A percentile compares a stretch with the other conserved stretches of the same genome.
Evolutionary conservation across 2,888 invertebrate species (phyloP).

Genomic region (Brassicogethes aeneus): DNA sequence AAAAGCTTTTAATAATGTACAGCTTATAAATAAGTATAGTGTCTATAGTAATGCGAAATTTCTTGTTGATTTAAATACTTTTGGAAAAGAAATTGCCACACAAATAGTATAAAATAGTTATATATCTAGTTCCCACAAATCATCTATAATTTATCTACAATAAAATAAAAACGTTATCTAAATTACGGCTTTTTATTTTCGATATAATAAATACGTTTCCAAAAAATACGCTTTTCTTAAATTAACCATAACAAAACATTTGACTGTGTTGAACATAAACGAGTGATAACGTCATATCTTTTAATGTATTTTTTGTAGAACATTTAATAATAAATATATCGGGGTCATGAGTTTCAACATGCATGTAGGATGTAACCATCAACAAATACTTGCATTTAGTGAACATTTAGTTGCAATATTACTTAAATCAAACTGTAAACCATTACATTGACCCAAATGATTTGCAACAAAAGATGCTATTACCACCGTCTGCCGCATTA

Average conservation of each 20-base stretch:
- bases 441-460: too few relatives aligned
- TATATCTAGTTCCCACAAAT: too few relatives aligned
- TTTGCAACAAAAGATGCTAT: too few relatives aligned
- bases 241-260: constrained; percentile 5
- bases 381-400: not conserved
- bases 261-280: not conserved
- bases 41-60: too few relatives aligned
- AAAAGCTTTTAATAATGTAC: too few relatives aligned
- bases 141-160: not conserved
- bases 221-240: not conserved
- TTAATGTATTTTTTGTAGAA: not conserved
- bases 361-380: not conserved
- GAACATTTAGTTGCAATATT: too few relatives aligned
- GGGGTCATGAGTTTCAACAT: not conserved
- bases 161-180: not conserved
- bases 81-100: too few relatives aligned
- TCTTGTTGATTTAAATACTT: too few relatives aligned
- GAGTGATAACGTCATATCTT: not conserved
- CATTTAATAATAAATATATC: not conserved
- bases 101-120: too few relatives aligned
- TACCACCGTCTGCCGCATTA: too few relatives aligned
- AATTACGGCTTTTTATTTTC: not conserved
- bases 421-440: too few relatives aligned
- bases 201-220: not conserved
- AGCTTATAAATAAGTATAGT: too few relatives aligned